A percentile compares a stretch with the other conserved stretches of the same genome.
phyloP scores from a whole-genome alignment of 2,888 invertebrate species.

The Oscheius myriophilus region DNA sequence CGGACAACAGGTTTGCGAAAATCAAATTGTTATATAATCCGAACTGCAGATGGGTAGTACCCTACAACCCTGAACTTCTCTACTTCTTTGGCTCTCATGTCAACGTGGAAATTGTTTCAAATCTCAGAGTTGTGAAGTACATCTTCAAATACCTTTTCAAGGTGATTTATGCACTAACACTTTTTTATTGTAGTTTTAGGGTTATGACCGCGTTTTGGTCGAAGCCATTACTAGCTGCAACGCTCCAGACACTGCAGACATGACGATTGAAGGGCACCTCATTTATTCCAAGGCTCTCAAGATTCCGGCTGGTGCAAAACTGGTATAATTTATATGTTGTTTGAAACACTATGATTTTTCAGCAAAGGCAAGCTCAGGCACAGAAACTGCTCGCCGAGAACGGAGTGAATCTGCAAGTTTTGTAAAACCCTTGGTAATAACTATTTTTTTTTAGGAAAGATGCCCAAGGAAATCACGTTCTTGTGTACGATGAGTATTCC shows the following conservation, averaged over 20 bases:
- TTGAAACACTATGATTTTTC: no score
- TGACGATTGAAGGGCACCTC: slow-evolving; percentile 6
- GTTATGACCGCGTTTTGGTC: slow-evolving; percentile 26
- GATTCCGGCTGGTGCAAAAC: neutral
- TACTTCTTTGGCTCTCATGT: slow-evolving; percentile 10
- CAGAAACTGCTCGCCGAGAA: no score
- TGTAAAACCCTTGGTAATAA: neutral
- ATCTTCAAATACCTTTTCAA: slow-evolving; percentile 32
- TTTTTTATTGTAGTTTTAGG: neutral
- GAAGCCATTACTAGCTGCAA: slow-evolving; percentile 8
- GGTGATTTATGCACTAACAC: neutral
- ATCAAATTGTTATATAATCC: neutral
- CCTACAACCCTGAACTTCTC: slow-evolving; percentile 19
- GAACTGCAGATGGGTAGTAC: slow-evolving; percentile 16
- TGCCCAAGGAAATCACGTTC: neutral
- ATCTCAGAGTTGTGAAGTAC: slow-evolving; percentile 25
- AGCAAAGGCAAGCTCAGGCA: no score
- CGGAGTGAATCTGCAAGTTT: no score
- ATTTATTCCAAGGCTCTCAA: neutral
- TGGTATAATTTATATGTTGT: no score
- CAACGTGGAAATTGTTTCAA: slow-evolving; percentile 23
- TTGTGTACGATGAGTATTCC: slow-evolving; percentile 22
- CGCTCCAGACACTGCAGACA: neutral
- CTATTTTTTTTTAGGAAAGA: neutral
- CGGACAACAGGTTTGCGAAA: no score